A percentile compares a stretch with the other conserved stretches of the same genome.
These are phyloP conservation scores for Drosophila seguyi DNA, from an alignment of 1,140 invertebrate species.

Conservation along the genomic window DNA sequence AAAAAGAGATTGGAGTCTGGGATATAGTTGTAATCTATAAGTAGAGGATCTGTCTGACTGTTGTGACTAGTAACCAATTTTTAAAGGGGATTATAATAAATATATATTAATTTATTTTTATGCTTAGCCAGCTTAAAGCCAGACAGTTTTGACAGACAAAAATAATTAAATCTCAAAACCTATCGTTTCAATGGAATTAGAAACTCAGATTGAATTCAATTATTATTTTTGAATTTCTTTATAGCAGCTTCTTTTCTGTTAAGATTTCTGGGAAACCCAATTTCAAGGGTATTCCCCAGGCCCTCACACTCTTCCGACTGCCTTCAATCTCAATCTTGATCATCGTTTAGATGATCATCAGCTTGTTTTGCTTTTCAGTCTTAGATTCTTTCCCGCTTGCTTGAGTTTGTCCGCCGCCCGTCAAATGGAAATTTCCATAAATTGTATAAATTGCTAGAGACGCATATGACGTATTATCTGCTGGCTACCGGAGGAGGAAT, in stretches of 20 bases:
- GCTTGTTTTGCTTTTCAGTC: constrained; percentile 7
- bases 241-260: constrained; percentile 4
- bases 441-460: constrained; percentile 41
- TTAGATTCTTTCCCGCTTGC: constrained; percentile 13
- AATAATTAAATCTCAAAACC: background rate
- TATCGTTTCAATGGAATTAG: background rate
- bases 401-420: constrained; percentile 16
- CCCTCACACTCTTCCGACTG: constrained; percentile 2
- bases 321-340: constrained; percentile 20
- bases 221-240: constrained; percentile 18
- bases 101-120: no score
- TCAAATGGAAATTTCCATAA: constrained; percentile 61
- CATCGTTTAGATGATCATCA: constrained; percentile 26
- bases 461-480: constrained; percentile 34
- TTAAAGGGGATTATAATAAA: background rate
- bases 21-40: background rate
- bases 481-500: constrained; percentile 13
- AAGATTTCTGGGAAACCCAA: constrained; percentile 17
- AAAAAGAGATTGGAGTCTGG: background rate
- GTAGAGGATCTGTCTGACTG: background rate
- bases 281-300: constrained; percentile 27
- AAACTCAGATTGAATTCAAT: constrained; percentile 8
- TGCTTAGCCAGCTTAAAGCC: background rate
- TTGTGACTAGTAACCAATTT: background rate
- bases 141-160: constrained; percentile 4